Evolutionary conservation across 2,888 invertebrate species (phyloP).

Genomic region (Synergus laeviventris): DNA sequence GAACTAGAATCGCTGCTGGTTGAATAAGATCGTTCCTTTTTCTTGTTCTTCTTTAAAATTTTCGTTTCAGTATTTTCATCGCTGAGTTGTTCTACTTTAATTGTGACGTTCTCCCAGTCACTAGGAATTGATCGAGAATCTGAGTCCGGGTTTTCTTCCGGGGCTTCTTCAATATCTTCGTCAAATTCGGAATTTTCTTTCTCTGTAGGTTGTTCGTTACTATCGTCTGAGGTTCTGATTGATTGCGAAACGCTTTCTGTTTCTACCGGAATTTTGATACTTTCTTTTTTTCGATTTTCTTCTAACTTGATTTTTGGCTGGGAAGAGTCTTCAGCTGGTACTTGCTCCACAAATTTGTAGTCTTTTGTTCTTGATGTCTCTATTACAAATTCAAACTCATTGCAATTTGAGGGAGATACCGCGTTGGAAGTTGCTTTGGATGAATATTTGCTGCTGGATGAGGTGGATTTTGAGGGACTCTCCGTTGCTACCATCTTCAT

Average conservation of each 20-base stretch:
- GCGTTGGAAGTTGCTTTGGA: not conserved
- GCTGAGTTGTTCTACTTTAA: slow-evolving; percentile 68
- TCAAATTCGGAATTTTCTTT: slow-evolving; percentile 16
- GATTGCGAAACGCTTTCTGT: not conserved
- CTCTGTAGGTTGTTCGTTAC: slow-evolving; percentile 19
- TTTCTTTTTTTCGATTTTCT: not conserved
- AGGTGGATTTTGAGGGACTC: slow-evolving; percentile 48
- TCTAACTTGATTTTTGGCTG: not conserved
- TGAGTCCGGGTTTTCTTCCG: slow-evolving; percentile 51
- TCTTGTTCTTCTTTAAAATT: slow-evolving; percentile 53
- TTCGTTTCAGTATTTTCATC: slow-evolving; percentile 57
- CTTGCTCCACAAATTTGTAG: slow-evolving; percentile 40
- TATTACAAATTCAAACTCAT: slow-evolving; percentile 48
- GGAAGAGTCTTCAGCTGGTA: not conserved
- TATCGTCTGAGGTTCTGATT: not conserved
- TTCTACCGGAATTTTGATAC: not conserved
- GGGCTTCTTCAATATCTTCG: slow-evolving; percentile 45
- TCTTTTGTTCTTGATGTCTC: slow-evolving; percentile 43
- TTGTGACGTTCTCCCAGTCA: slow-evolving; percentile 69
- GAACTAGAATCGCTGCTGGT: slow-evolving; percentile 64
- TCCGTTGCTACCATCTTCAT: slow-evolving; percentile 78
- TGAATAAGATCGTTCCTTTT: slow-evolving; percentile 54
- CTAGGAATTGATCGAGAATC: slow-evolving; percentile 65
- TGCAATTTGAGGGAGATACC: slow-evolving; percentile 40
- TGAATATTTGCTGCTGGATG: slow-evolving; percentile 16